Conservation (phyloP, 2,797 vertebrate genomes). For the Syngnathus rostellatus region DNA sequence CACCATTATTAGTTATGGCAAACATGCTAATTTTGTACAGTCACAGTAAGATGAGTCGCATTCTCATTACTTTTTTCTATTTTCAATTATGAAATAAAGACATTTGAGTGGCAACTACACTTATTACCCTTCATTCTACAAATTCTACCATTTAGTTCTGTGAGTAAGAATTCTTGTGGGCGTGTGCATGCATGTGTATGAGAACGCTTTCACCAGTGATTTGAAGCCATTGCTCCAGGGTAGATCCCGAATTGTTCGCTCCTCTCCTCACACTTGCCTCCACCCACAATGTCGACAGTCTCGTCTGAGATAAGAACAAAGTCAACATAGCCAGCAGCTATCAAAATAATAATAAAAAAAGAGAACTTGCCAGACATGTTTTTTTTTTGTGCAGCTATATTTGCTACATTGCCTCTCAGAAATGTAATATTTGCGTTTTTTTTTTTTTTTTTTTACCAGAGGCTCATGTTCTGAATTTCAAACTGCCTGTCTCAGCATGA, state of each 20-base stretch:
- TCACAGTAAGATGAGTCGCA: slow-evolving; percentile 14
- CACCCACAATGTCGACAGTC: slow-evolving; percentile 54
- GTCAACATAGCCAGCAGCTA: slow-evolving; percentile 27
- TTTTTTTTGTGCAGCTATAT: slow-evolving; percentile 14
- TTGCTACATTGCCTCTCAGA: slow-evolving; percentile 21
- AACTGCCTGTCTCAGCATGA: slow-evolving; percentile 13
- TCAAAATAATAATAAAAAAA: slow-evolving; percentile 8
- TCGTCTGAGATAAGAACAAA: slow-evolving; percentile 47
- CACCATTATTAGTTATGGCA: slow-evolving; percentile 20
- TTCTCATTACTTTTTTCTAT: slow-evolving; percentile 24
- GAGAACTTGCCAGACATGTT: slow-evolving; percentile 17
- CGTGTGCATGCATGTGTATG: neutral
- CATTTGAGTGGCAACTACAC: slow-evolving; percentile 33
- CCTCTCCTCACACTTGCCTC: slow-evolving; percentile 48
- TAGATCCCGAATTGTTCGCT: slow-evolving; percentile 38
- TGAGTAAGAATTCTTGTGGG: slow-evolving; percentile 15
- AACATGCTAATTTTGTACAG: slow-evolving; percentile 15
- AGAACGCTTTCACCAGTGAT: slow-evolving; percentile 33
- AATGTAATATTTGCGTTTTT: slow-evolving; percentile 16
- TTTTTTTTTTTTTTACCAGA: slow-evolving; percentile 4
- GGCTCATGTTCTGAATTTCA: slow-evolving; percentile 1
- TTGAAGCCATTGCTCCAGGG: slow-evolving; percentile 49
- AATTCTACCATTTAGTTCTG: slow-evolving; percentile 18
- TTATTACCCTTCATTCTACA: slow-evolving; percentile 16
- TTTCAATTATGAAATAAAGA: slow-evolving; percentile 29